phyloP scores from a whole-genome alignment of 2,888 invertebrate species.

The Tipula lateralis region DNA sequence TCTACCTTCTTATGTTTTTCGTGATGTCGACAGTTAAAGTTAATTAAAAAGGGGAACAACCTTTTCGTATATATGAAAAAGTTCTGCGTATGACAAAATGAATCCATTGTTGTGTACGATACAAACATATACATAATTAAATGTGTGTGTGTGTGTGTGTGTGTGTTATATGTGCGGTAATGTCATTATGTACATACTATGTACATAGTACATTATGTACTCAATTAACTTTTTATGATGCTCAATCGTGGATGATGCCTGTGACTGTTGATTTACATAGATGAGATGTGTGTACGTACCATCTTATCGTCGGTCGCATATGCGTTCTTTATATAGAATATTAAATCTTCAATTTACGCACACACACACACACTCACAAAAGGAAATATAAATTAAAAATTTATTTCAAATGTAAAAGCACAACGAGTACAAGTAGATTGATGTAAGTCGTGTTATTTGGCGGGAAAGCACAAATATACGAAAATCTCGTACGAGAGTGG shows the following conservation, averaged over 20 bases:
- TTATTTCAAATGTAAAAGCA: not conserved
- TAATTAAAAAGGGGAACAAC: not conserved
- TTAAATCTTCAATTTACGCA: not conserved
- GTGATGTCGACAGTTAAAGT: not conserved
- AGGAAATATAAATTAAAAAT: not conserved
- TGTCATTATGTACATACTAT: not conserved
- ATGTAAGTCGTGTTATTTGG: not conserved
- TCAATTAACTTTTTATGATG: not conserved
- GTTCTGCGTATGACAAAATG: not conserved
- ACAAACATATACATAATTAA: not conserved
- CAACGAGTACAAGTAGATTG: not conserved
- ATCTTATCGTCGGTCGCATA: not conserved
- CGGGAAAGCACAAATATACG: too few relatives aligned
- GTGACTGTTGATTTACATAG: not conserved
- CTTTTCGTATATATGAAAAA: not conserved
- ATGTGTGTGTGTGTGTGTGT: not conserved
- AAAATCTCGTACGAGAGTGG: not conserved
- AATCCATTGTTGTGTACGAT: not conserved
- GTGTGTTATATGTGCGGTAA: not conserved
- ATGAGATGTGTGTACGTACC: not conserved
- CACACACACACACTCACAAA: too few relatives aligned
- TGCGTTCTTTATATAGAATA: not conserved
- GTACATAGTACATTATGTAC: not conserved
- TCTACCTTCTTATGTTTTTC: not conserved
- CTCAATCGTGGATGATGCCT: not conserved